A percentile compares a stretch with the other conserved stretches of the same genome.
Evolutionary conservation across 2,797 vertebrate genomes (phyloP).

Genomic region (Scolopax rusticola): DNA sequence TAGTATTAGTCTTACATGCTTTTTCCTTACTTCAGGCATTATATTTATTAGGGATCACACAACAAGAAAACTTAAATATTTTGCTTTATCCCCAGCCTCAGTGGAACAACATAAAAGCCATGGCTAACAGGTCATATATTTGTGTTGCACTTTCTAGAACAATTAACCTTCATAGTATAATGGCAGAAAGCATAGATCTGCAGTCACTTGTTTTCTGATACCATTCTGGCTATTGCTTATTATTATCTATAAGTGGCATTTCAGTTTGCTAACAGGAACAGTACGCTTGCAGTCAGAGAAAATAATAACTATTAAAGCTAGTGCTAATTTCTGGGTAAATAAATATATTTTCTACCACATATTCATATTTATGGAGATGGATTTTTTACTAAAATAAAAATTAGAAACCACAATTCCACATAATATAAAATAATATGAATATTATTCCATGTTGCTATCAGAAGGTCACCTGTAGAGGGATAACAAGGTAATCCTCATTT

Average conservation of each 20-base stretch:
- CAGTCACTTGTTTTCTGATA: not conserved
- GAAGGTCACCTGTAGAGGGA: not conserved
- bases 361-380: not conserved
- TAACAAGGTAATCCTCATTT: not conserved
- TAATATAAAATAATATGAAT: not conserved
- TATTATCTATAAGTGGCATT: not conserved
- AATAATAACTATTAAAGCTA: not conserved
- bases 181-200: accelerated
- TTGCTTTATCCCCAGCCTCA: not conserved
- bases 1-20: not conserved
- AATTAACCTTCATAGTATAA: not conserved
- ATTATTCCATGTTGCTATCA: not conserved
- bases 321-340: not conserved
- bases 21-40: not conserved
- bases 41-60: not conserved
- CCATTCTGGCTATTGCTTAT: not conserved
- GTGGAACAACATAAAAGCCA: not conserved
- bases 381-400: not conserved
- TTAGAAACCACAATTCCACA: not conserved
- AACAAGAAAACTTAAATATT: not conserved
- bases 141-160: not conserved
- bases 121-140: not conserved
- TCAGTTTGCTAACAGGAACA: not conserved
- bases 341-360: not conserved
- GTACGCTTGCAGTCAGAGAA: not conserved